phyloP scores from a whole-genome alignment of 2,113 vertebrate genomes.

The Burhinus bistriatus region DNA sequence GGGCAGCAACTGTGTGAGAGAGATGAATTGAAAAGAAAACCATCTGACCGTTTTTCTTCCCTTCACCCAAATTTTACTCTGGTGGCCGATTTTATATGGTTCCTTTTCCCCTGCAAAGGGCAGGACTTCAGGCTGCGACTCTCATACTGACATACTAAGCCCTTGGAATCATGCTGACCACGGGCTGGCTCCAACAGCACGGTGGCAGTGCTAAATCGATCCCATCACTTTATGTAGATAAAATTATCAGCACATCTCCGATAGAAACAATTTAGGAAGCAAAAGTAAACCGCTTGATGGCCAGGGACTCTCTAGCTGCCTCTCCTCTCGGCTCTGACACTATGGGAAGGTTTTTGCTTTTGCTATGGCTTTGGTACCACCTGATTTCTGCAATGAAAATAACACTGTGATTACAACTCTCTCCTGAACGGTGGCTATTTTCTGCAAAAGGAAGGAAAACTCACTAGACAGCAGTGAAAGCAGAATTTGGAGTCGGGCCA shows the following conservation, averaged over 20 bases:
- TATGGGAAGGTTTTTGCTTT: background rate
- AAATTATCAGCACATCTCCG: background rate
- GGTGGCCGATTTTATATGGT: background rate
- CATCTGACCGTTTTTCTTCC: background rate
- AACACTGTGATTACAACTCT: background rate
- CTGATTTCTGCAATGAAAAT: background rate
- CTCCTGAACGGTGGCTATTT: background rate
- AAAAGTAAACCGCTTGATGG: background rate
- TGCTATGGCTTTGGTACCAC: background rate
- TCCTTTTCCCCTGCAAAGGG: background rate
- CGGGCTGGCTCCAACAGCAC: background rate
- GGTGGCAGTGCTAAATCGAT: background rate
- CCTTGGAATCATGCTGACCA: background rate
- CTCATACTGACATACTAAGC: background rate
- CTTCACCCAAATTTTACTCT: background rate
- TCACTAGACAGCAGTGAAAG: background rate
- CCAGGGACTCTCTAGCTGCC: background rate
- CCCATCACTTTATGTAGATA: background rate
- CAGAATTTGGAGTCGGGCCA: background rate
- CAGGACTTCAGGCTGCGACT: background rate
- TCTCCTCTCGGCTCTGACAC: background rate
- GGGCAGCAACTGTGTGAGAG: constrained; percentile 88
- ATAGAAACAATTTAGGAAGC: background rate
- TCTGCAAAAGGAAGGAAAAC: background rate
- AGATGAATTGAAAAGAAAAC: constrained; percentile 69